These are phyloP conservation scores for Pristionchus fissidentatus DNA, from an alignment of 2,888 invertebrate species.

Conservation along the genomic window DNA sequence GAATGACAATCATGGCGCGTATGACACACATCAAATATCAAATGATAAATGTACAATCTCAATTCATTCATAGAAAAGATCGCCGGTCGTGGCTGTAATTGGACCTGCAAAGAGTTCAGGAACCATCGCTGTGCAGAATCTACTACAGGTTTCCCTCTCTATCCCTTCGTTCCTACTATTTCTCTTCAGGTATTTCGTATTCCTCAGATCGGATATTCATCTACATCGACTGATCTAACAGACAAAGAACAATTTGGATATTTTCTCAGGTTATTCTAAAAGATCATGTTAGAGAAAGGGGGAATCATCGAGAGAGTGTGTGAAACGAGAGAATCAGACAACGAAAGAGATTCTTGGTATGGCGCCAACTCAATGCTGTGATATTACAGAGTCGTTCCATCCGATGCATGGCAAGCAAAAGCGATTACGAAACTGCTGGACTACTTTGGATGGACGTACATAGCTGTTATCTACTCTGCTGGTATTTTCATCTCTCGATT, in stretches of 20 bases:
- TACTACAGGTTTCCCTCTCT: conserved; percentile 80
- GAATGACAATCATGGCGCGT: too few relatives aligned
- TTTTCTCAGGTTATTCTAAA: conserved; percentile 78
- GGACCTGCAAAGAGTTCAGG: conserved; percentile 80
- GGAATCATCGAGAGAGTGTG: too few relatives aligned
- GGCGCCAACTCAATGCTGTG: too few relatives aligned
- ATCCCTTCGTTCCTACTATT: background rate
- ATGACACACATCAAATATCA: too few relatives aligned
- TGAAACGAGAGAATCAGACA: too few relatives aligned
- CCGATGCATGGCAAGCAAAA: conserved; percentile 82
- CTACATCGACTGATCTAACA: conserved; percentile 85
- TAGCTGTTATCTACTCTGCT: conserved; percentile 85
- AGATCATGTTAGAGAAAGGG: too few relatives aligned
- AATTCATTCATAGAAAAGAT: conserved; percentile 23
- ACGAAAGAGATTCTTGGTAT: too few relatives aligned
- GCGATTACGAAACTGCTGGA: conserved; percentile 83
- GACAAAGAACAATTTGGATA: conserved; percentile 85
- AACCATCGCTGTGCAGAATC: conserved; percentile 84
- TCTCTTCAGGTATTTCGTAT: conserved; percentile 79
- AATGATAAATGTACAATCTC: too few relatives aligned
- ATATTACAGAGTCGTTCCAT: conserved; percentile 83
- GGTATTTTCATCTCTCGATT: conserved; percentile 78
- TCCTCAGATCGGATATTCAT: conserved; percentile 85
- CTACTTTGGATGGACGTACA: conserved; percentile 86
- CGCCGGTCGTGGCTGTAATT: conserved; percentile 83